A percentile compares a stretch with the other conserved stretches of the same genome.
Conservation (phyloP, 2,888 invertebrate genomes). For the Cotesia congregata region DNA sequence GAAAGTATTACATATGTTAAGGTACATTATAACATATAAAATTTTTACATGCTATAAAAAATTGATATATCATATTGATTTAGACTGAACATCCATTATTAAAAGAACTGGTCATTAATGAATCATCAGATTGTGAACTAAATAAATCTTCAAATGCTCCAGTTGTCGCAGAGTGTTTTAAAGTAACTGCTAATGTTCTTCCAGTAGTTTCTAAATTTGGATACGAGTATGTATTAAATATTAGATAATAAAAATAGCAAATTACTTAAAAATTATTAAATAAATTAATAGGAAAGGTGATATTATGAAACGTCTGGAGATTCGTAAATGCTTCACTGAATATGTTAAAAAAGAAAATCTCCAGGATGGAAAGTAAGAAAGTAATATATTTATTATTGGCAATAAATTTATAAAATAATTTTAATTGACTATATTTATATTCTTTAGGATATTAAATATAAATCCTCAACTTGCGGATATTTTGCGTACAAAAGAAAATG, state of each 20-base stretch:
- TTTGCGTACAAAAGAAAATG: constrained; percentile 70
- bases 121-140: constrained; percentile 56
- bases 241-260: neutral
- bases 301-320: constrained; percentile 75
- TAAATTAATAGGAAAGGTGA: constrained; percentile 73
- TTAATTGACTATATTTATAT: constrained; percentile 27
- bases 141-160: constrained; percentile 71
- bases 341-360: constrained; percentile 80
- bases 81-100: constrained; percentile 73
- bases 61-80: constrained; percentile 29
- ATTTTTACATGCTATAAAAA: neutral
- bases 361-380: constrained; percentile 69
- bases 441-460: constrained; percentile 73
- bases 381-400: constrained; percentile 27
- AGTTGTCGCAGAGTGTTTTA: constrained; percentile 77
- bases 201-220: constrained; percentile 76
- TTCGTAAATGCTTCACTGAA: constrained; percentile 78
- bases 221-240: constrained; percentile 69
- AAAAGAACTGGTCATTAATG: constrained; percentile 70
- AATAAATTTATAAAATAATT: constrained; percentile 12
- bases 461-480: constrained; percentile 71
- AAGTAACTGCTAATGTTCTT: constrained; percentile 78
- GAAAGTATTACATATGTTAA: constrained; percentile 81
- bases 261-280: constrained; percentile 12
- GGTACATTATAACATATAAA: constrained; percentile 49